phyloP scores from a whole-genome alignment of 2,113 vertebrate species.

The Caloenas nicobarica region DNA sequence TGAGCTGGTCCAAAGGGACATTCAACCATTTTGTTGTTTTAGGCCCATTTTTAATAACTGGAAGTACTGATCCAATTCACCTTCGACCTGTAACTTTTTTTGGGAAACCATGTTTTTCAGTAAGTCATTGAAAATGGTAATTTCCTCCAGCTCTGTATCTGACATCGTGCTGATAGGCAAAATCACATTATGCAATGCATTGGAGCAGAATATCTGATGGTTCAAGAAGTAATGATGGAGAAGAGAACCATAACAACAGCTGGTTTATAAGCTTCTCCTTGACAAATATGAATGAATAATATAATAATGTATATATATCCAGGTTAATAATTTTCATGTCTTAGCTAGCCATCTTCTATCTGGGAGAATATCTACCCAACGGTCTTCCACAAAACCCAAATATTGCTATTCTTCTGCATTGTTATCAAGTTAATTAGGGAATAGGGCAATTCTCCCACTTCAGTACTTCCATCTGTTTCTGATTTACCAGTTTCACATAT shows the following conservation, averaged over 20 bases:
- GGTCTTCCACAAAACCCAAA: slow-evolving; percentile 34
- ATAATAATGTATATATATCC: background rate
- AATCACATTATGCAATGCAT: background rate
- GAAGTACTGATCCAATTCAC: background rate
- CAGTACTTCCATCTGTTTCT: slow-evolving; percentile 73
- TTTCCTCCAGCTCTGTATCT: background rate
- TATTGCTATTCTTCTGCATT: slow-evolving; percentile 60
- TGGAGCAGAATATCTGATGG: background rate
- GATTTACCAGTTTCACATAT: slow-evolving; percentile 68
- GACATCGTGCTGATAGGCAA: background rate
- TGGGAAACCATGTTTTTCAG: background rate
- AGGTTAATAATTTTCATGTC: background rate
- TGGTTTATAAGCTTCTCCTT: background rate
- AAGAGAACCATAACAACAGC: background rate
- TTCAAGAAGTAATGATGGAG: background rate
- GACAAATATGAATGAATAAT: background rate
- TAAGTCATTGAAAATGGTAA: background rate
- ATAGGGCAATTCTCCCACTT: slow-evolving; percentile 64
- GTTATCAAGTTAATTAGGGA: slow-evolving; percentile 68
- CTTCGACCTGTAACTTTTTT: background rate
- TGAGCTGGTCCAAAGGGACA: background rate
- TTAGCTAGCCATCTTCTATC: background rate
- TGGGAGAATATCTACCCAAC: background rate
- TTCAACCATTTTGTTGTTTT: background rate
- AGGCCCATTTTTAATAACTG: background rate